Evolutionary conservation across 2,888 invertebrate species (phyloP).

Genomic region (Troilus luridus): DNA sequence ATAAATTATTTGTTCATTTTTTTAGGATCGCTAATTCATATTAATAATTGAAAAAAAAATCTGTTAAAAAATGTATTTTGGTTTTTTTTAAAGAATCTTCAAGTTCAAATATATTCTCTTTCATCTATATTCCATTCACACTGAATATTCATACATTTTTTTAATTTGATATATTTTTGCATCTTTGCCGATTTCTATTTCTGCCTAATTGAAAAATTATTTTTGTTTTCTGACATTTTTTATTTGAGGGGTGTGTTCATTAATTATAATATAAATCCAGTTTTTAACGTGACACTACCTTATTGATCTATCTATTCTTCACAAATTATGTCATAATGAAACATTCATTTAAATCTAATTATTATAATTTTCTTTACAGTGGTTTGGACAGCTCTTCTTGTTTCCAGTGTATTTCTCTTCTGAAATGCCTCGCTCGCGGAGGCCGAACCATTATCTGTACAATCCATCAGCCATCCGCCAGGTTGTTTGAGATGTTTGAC

Average conservation of each 20-base stretch:
- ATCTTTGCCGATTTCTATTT: background rate
- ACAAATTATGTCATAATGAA: too few relatives aligned
- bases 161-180: background rate
- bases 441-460: conserved; percentile 96
- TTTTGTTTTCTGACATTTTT: background rate
- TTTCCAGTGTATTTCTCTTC: conserved; percentile 91
- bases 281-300: background rate
- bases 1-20: too few relatives aligned
- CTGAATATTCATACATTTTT: background rate
- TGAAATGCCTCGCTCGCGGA: conserved; percentile 90
- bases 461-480: conserved; percentile 96
- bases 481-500: conserved; percentile 97
- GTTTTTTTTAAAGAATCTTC: too few relatives aligned
- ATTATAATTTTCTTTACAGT: conserved; percentile 71
- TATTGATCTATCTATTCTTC: too few relatives aligned
- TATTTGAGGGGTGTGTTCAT: background rate
- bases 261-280: background rate
- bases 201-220: background rate
- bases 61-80: too few relatives aligned
- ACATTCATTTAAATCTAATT: background rate
- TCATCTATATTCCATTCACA: background rate
- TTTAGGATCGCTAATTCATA: too few relatives aligned
- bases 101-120: background rate
- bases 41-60: too few relatives aligned
- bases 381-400: conserved; percentile 96